phyloP scores from a whole-genome alignment of 2,797 vertebrate genomes.

The Danio kyathit region DNA sequence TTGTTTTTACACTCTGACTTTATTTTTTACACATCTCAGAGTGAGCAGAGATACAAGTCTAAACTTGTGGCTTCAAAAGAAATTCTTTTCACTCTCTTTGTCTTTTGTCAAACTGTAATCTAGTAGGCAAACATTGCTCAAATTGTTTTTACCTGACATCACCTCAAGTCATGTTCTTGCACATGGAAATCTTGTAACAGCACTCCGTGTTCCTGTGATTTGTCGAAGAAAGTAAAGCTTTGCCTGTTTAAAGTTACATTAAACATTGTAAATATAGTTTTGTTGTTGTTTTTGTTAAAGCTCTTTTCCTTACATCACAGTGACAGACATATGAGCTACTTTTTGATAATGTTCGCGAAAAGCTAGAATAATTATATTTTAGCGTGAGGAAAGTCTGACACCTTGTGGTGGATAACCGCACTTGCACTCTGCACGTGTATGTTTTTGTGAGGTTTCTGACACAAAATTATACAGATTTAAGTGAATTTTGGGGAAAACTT shows the following conservation, averaged over 20 bases:
- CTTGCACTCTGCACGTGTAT: not conserved
- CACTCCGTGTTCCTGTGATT: constrained; percentile 44
- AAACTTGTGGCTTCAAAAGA: constrained; percentile 26
- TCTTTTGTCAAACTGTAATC: constrained; percentile 28
- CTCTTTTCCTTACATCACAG: not conserved
- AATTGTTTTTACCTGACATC: constrained; percentile 61
- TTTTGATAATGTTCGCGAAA: not conserved
- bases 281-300: not conserved
- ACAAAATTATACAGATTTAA: not conserved
- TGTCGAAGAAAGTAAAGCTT: not conserved
- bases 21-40: not conserved
- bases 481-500: not conserved
- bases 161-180: constrained; percentile 49
- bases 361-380: not conserved
- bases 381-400: constrained; percentile 66
- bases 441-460: not conserved
- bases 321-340: not conserved
- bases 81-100: constrained; percentile 4
- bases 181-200: constrained; percentile 64
- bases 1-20: not conserved
- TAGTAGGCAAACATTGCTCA: constrained; percentile 35
- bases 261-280: not conserved
- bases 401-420: constrained; percentile 66
- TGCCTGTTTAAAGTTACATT: not conserved
- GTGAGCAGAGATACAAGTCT: constrained; percentile 1